phyloP scores from a whole-genome alignment of 1,140 invertebrate species.

The Apis cerana region DNA sequence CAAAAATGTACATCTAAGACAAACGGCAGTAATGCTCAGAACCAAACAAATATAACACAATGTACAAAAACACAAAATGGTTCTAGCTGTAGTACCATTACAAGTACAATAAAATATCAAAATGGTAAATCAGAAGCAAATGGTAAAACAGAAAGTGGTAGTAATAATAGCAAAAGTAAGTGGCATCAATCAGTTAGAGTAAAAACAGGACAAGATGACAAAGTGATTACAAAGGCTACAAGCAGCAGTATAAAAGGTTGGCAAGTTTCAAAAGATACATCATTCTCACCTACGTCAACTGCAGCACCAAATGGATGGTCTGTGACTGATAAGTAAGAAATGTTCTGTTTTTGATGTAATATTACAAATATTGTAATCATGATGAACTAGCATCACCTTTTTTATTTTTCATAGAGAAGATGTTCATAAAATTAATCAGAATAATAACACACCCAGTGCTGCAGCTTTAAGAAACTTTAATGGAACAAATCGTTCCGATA shows the following conservation, averaged over 20 bases:
- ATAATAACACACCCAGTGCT: conserved; percentile 71
- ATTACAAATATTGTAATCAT: background rate
- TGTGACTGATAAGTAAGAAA: conserved; percentile 74
- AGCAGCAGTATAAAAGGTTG: conserved; percentile 71
- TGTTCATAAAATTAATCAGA: conserved; percentile 66
- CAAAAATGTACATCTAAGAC: conserved; percentile 52
- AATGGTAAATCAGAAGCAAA: conserved; percentile 69
- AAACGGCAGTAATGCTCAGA: conserved; percentile 47
- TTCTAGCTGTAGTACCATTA: conserved; percentile 55
- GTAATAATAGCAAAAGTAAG: conserved; percentile 56
- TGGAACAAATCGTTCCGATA: conserved; percentile 78
- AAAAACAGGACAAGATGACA: conserved; percentile 69
- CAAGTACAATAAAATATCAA: conserved; percentile 65
- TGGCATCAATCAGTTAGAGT: conserved; percentile 66
- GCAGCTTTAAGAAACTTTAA: conserved; percentile 77
- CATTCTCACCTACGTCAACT: conserved; percentile 63
- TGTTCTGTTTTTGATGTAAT: conserved; percentile 5
- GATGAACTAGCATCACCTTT: background rate
- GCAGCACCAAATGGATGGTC: conserved; percentile 75
- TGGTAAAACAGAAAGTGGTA: conserved; percentile 57
- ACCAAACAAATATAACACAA: conserved; percentile 43
- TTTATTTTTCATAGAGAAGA: conserved; percentile 71
- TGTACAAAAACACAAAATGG: conserved; percentile 57
- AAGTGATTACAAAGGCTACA: conserved; percentile 71
- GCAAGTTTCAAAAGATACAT: conserved; percentile 71